These are phyloP conservation scores for Drosophila tanythrix DNA, from an alignment of 2,888 invertebrate species.

Conservation along the genomic window DNA sequence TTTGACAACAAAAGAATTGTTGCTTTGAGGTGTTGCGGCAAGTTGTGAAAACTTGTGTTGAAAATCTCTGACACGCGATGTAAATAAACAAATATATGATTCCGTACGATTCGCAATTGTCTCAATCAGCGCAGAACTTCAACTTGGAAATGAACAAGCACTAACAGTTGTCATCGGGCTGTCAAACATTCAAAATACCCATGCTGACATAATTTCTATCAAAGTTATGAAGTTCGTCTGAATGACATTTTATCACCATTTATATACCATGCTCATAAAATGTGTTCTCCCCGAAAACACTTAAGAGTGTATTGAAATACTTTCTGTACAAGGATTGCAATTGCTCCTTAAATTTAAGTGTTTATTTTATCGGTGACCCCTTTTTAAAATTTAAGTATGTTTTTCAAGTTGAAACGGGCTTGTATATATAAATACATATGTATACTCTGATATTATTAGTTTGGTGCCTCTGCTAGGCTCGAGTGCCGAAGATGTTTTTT, in stretches of 20 bases:
- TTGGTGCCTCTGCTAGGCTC: background rate
- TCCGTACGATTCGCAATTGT: background rate
- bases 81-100: slow-evolving; percentile 7
- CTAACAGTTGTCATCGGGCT: background rate
- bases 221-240: background rate
- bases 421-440: no score
- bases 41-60: slow-evolving; percentile 40
- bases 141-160: background rate
- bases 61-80: slow-evolving; percentile 38
- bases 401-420: no score
- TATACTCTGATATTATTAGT: no score
- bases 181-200: background rate
- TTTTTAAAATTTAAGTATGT: background rate
- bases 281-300: background rate
- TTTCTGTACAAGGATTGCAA: background rate
- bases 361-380: background rate
- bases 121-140: slow-evolving; percentile 8
- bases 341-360: background rate
- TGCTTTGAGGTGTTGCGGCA: slow-evolving; percentile 16
- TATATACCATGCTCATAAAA: background rate
- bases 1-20: slow-evolving; percentile 27
- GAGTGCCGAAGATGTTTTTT: background rate
- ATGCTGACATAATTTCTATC: background rate
- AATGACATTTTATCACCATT: background rate
- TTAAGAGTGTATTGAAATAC: background rate